Evolutionary conservation across 1,140 invertebrate species (phyloP), one percentile per base, ranked within the genome.

Genomic region (Alviniconcha marisindica): DNA sequence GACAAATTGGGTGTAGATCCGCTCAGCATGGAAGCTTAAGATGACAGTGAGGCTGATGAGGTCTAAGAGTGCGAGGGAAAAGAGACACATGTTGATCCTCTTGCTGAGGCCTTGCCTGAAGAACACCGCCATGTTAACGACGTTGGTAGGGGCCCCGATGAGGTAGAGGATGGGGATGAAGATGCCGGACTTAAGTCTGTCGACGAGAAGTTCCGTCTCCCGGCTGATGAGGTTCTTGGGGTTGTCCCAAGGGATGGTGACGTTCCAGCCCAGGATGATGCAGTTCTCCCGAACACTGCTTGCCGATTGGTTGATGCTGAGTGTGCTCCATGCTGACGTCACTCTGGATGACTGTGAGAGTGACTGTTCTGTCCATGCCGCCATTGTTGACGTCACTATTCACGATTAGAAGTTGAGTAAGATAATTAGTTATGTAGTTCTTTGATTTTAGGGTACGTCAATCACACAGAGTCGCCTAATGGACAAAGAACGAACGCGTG

Each of bases 81-180:
- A 78, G 18, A 78, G 77, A n/a, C 77, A 78, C 31, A 78, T 7
- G 54, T 60, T 78, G 36, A 78, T 60, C 15, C 77, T 54, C 12
- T 78, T 51, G 21, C 21, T 51, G 48, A 21, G 10, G 7, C 60
- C 66, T 71, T 71, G 66, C 24, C 31, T 36, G 66, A 15, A 71
- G 38, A 71, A 71, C 66, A 71, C 66, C 0, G 38, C 31, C 66
- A 71, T 71, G 66, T 40, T 71, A 15, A 71, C 33, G 28, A 40
- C 38, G 66, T 71, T 71, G 31, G 31, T 4, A 33, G 66, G 66
- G 10, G 38, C 66, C 31, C 66, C 66, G 31, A 71, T 71, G 7
- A 38, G 31, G 66, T n/a, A 71, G 66, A 71, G 66, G 3, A 71
- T 18, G 31, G 66, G 66, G 4, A 71, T 71, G 31, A 71, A 28